Conservation (phyloP, 2,888 invertebrate species). For the Leptopilina syphax region DNA sequence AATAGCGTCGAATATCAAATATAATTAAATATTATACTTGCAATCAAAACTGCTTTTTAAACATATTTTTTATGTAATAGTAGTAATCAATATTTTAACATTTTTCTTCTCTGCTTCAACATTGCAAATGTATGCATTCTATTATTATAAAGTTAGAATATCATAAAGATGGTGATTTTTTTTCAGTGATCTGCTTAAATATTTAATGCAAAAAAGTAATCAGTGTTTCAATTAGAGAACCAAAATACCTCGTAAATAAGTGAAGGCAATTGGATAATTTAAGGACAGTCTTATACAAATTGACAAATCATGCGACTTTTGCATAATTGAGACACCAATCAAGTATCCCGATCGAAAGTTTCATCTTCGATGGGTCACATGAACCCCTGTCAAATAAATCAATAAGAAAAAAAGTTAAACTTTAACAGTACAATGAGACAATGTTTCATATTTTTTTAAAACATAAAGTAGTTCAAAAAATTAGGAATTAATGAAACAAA, state of each 20-base stretch:
- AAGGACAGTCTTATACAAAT: conserved; percentile 9
- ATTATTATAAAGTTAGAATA: too few relatives aligned
- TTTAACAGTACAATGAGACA: neutral
- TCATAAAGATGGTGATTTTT: too few relatives aligned
- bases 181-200: neutral
- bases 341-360: conserved; percentile 61
- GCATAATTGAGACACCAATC: conserved; percentile 59
- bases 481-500: too few relatives aligned
- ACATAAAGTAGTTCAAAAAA: neutral
- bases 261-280: conserved; percentile 24
- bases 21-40: neutral
- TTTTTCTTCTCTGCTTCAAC: neutral
- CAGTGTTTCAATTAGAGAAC: conserved; percentile 14
- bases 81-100: neutral
- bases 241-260: conserved; percentile 15
- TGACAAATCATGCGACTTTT: conserved; percentile 40
- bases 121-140: too few relatives aligned
- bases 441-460: neutral
- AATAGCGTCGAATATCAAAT: neutral
- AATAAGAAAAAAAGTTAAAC: neutral
- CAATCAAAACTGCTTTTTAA: neutral
- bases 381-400: conserved; percentile 42
- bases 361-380: conserved; percentile 61
- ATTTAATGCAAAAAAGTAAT: conserved; percentile 31
- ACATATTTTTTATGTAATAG: neutral